phyloP scores from a whole-genome alignment of 2,797 vertebrate genomes.

The Graptemys geographica region DNA sequence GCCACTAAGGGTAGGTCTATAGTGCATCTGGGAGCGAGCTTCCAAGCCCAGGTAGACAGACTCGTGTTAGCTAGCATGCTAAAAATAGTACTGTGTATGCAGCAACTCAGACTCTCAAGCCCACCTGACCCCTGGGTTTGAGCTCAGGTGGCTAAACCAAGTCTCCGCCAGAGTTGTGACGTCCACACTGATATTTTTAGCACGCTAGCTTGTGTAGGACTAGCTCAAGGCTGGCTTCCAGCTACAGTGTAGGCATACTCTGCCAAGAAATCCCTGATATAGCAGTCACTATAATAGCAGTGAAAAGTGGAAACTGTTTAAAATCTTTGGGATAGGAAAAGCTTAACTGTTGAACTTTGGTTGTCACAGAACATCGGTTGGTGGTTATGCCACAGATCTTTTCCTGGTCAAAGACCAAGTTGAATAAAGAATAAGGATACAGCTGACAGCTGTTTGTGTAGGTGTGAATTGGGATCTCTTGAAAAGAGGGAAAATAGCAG shows the following conservation, averaged over 20 bases:
- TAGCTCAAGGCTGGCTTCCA: too few relatives aligned
- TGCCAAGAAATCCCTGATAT: not conserved
- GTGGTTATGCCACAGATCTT: constrained; percentile 3
- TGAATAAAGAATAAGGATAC: constrained; percentile 7
- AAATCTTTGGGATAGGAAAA: not conserved
- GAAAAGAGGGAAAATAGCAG: not conserved
- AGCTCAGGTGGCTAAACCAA: too few relatives aligned
- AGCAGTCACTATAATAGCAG: not conserved
- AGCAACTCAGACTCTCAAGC: too few relatives aligned
- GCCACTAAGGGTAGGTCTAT: not conserved
- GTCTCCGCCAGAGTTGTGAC: too few relatives aligned
- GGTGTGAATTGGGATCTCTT: not conserved
- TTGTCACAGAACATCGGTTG: not conserved
- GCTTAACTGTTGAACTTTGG: not conserved
- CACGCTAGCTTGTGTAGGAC: too few relatives aligned
- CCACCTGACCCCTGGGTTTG: too few relatives aligned
- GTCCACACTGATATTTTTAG: too few relatives aligned
- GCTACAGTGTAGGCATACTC: too few relatives aligned
- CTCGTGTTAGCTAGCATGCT: too few relatives aligned
- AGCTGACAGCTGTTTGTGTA: constrained; percentile 16
- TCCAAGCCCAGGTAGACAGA: too few relatives aligned
- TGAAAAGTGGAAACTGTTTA: not conserved
- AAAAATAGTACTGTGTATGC: too few relatives aligned
- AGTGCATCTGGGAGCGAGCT: too few relatives aligned
- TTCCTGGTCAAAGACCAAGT: not conserved